Conservation (phyloP, 2,113 vertebrate species). For the Platichthys flesus region DNA sequence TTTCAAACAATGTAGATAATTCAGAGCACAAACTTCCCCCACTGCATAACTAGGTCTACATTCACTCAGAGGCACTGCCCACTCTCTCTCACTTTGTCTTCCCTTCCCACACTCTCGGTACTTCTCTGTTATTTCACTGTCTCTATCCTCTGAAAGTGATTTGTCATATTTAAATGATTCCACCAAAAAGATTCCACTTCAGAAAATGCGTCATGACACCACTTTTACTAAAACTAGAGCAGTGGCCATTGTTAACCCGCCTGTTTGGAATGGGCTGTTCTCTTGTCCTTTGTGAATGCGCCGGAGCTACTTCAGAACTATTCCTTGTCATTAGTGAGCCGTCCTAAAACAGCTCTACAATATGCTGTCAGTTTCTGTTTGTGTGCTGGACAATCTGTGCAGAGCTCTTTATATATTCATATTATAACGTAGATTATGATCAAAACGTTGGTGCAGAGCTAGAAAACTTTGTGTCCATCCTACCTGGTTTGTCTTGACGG, state of each 20-base stretch:
- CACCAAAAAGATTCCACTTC: slow-evolving; percentile 36
- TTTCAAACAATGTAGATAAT: slow-evolving; percentile 74
- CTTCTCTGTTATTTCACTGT: slow-evolving; percentile 47
- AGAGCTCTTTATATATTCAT: too few species aligned
- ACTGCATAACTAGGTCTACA: slow-evolving; percentile 36
- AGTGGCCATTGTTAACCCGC: too few species aligned
- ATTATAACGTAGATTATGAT: too few species aligned
- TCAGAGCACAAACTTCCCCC: slow-evolving; percentile 52
- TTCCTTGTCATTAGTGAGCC: too few species aligned
- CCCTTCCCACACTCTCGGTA: slow-evolving; percentile 39
- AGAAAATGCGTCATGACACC: neutral
- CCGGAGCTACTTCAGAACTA: too few species aligned
- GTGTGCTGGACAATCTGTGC: too few species aligned
- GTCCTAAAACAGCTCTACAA: too few species aligned
- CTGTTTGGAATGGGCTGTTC: too few species aligned
- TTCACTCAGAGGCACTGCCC: slow-evolving; percentile 25
- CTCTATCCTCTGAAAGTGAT: slow-evolving; percentile 33
- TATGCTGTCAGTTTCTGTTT: too few species aligned
- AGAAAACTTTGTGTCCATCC: neutral
- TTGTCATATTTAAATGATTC: slow-evolving; percentile 56
- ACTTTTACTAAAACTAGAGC: too few species aligned
- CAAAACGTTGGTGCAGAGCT: too few species aligned
- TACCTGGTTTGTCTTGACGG: neutral
- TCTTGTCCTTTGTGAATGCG: too few species aligned
- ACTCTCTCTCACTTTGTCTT: slow-evolving; percentile 54